These are phyloP conservation scores for Atherix ibis DNA, from an alignment of 2,888 invertebrate species.

Conservation along the genomic window DNA sequence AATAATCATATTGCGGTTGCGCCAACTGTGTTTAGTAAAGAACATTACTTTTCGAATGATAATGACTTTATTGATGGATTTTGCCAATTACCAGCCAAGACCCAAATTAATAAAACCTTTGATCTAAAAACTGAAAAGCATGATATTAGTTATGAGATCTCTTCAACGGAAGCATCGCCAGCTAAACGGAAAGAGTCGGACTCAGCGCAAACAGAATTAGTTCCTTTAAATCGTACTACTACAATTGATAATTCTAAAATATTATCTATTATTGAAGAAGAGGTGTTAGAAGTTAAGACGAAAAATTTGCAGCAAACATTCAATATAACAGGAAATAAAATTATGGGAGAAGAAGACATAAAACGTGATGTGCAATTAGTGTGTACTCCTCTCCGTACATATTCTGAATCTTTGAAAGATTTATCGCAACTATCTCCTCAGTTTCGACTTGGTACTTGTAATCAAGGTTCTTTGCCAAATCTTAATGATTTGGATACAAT, in stretches of 20 bases:
- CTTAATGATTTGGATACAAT: slow-evolving; percentile 28
- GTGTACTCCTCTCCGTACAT: slow-evolving; percentile 27
- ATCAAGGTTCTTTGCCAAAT: slow-evolving; percentile 33
- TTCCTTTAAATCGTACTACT: slow-evolving; percentile 21
- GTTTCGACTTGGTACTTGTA: slow-evolving; percentile 15
- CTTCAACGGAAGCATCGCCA: background rate
- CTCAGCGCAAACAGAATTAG: background rate
- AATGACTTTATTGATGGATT: too few species aligned
- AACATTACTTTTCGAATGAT: too few species aligned
- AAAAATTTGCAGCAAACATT: slow-evolving; percentile 10
- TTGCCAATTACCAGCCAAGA: too few species aligned
- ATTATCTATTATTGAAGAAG: slow-evolving; percentile 25
- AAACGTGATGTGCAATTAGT: slow-evolving; percentile 25
- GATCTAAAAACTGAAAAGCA: too few species aligned
- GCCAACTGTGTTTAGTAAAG: slow-evolving; percentile 4
- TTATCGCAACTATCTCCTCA: slow-evolving; percentile 19
- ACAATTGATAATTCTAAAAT: slow-evolving; percentile 18
- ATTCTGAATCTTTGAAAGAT: slow-evolving; percentile 29
- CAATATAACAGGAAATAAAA: slow-evolving; percentile 4
- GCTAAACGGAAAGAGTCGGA: too few species aligned
- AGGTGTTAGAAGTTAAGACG: slow-evolving; percentile 14
- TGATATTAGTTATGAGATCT: too few species aligned
- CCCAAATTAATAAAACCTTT: slow-evolving; percentile 7
- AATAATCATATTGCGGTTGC: too few species aligned
- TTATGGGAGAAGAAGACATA: slow-evolving; percentile 16